Conservation (phyloP, 2,797 vertebrate genomes). For the Smutsia gigantea region DNA sequence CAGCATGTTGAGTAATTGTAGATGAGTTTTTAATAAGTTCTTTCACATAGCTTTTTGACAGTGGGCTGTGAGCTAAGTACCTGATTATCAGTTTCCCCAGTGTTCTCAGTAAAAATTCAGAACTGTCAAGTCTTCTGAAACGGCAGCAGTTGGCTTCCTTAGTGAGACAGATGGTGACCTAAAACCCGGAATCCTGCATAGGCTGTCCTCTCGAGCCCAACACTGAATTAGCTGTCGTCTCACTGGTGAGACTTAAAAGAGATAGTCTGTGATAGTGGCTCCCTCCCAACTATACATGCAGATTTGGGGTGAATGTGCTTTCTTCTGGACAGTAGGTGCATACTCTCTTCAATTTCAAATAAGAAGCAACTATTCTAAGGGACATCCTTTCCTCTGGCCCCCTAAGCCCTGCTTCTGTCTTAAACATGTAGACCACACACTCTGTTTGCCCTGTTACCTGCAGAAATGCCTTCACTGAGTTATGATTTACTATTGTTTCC, state of each 20-base stretch:
- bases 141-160: background rate
- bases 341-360: background rate
- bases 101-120: constrained; percentile 22
- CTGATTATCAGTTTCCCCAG: background rate
- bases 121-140: background rate
- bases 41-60: background rate
- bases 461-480: background rate
- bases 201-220: background rate
- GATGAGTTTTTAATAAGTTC: constrained; percentile 39
- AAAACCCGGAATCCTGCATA: background rate
- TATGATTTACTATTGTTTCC: background rate
- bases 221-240: background rate
- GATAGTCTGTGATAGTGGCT: background rate
- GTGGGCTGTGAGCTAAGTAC: background rate
- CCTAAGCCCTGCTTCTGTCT: background rate
- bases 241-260: background rate
- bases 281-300: background rate
- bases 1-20: constrained; percentile 29
- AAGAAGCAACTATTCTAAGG: background rate
- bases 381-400: background rate
- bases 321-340: background rate
- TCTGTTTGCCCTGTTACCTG: background rate
- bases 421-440: background rate
- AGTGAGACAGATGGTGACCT: background rate
- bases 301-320: background rate